Conservation (phyloP, 37 sponge, comb jelly and placozoan genomes). For the Hormiphora californensis region DNA sequence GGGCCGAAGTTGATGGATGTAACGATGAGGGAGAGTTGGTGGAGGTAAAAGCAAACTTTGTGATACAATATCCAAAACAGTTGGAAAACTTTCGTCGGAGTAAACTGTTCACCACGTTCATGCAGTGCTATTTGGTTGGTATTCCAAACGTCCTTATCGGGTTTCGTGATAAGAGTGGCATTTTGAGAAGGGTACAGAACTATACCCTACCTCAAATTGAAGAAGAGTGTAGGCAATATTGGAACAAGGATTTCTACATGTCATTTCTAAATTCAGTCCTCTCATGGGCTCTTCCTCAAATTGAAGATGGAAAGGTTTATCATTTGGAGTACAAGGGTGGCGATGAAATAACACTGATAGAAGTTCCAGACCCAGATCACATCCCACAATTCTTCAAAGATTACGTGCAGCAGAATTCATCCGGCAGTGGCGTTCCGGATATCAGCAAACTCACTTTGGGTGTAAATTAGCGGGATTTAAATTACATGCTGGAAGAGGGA, state of each 20-base stretch:
- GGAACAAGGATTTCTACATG: background rate
- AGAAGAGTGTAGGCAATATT: background rate
- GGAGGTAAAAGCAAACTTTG: background rate
- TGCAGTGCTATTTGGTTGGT: conserved; percentile 35
- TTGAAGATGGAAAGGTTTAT: conserved; percentile 13
- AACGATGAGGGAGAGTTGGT: background rate
- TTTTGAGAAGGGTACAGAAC: background rate
- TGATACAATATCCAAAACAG: background rate
- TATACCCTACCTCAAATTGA: background rate
- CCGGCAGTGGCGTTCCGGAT: too few species aligned
- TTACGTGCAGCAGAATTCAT: background rate
- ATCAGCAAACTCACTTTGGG: too few species aligned
- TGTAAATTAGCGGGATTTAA: too few species aligned
- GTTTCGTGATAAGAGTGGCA: background rate
- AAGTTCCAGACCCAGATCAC: background rate
- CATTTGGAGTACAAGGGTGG: background rate
- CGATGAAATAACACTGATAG: conserved; percentile 2
- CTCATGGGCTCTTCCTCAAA: background rate
- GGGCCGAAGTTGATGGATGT: background rate
- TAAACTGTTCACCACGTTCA: conserved; percentile 21
- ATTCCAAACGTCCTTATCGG: background rate
- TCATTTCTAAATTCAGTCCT: background rate
- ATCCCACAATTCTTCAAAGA: conserved; percentile 27
- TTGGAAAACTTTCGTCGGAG: background rate
- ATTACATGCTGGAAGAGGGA: too few species aligned